Evolutionary conservation across 2,797 vertebrate genomes (phyloP).

Genomic region (Myotis vivesi): DNA sequence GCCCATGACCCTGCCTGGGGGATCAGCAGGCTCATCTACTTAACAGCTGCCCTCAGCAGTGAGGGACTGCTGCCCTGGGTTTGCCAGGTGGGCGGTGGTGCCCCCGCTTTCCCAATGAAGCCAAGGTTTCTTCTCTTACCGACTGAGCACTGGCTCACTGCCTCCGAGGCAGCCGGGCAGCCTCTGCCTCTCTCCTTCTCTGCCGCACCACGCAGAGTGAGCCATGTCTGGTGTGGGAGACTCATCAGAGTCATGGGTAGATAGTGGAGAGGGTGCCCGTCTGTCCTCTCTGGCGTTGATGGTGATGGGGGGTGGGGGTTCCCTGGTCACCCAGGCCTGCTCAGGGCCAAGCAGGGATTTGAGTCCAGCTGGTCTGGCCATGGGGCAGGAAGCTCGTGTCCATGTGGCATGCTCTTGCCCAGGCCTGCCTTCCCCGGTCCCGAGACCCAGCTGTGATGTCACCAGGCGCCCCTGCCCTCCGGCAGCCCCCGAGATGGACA

Average conservation of each 20-base stretch:
- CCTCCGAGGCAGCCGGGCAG: neutral
- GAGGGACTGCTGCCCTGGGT: neutral
- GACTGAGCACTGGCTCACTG: neutral
- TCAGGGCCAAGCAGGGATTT: neutral
- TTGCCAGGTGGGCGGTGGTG: neutral
- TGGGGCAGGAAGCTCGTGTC: fast-evolving
- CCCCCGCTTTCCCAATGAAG: neutral
- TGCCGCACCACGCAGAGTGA: neutral
- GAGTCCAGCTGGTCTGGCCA: fast-evolving
- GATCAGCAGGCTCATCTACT: neutral
- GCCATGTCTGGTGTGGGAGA: neutral
- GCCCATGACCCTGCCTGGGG: fast-evolving
- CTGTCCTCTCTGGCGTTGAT: neutral
- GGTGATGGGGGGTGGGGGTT: neutral
- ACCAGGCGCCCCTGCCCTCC: neutral
- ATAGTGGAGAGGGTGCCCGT: neutral
- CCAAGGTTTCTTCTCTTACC: neutral
- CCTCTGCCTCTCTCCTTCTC: neutral
- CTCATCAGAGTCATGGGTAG: neutral
- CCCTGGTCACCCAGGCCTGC: neutral
- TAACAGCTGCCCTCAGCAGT: neutral
- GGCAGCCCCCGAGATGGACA: fast-evolving
- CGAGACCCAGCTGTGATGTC: neutral
- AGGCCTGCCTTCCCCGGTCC: no score
- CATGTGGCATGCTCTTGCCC: neutral